Evolutionary conservation across 2,797 vertebrate species (phyloP).

Genomic region (Potorous gilbertii): DNA sequence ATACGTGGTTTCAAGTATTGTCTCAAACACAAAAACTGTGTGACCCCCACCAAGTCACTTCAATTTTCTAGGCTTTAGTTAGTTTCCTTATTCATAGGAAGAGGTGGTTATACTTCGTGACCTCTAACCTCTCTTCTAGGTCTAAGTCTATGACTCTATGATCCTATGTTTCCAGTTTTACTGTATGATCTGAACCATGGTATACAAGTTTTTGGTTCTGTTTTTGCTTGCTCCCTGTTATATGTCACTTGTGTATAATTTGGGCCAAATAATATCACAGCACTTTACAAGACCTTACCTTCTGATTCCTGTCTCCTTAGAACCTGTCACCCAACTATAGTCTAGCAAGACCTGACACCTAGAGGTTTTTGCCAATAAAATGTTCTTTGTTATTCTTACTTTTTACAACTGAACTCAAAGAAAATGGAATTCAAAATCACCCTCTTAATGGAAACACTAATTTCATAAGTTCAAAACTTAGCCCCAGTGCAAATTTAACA

Average conservation of each 20-base stretch:
- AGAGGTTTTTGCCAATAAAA: not conserved
- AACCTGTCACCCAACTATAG: not conserved
- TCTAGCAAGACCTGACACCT: not conserved
- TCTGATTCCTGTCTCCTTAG: not conserved
- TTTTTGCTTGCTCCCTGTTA: not conserved
- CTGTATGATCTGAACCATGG: not conserved
- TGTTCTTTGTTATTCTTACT: conserved; percentile 48
- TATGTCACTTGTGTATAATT: not conserved
- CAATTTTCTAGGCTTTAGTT: not conserved
- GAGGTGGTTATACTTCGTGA: not conserved
- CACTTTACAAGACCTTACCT: not conserved
- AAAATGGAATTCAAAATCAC: conserved; percentile 48
- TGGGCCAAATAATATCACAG: not conserved
- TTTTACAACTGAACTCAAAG: conserved; percentile 49
- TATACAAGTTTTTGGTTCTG: not conserved
- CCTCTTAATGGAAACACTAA: conserved; percentile 31
- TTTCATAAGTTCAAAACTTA: conserved; percentile 56
- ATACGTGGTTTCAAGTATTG: not conserved
- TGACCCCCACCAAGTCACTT: not conserved
- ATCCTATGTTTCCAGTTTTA: not conserved
- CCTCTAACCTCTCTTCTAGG: not conserved
- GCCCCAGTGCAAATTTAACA: conserved; percentile 51
- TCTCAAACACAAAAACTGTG: not conserved
- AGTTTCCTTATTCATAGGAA: not conserved
- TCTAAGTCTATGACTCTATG: not conserved